A percentile compares a stretch with the other conserved stretches of the same genome.
Conservation (phyloP, 1,140 invertebrate species). For the Lanistes nyassanus region DNA sequence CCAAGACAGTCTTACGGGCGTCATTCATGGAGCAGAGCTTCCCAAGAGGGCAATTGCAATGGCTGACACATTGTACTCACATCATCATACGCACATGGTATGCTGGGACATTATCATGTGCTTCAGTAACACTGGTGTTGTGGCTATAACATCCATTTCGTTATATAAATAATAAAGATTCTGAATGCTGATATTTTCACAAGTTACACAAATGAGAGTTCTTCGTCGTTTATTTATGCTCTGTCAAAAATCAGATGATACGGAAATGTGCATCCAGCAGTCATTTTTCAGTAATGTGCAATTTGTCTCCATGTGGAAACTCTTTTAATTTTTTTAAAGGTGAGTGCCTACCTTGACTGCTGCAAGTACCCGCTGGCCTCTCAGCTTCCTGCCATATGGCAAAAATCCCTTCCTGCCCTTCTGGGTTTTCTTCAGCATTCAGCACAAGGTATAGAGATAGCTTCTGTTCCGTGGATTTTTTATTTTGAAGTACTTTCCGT, state of each 20-base stretch:
- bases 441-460: slow-evolving; percentile 60
- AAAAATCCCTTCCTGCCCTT: slow-evolving; percentile 77
- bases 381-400: slow-evolving; percentile 79
- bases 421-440: slow-evolving; percentile 72
- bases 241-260: no score
- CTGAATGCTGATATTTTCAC: no score
- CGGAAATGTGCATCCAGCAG: no score
- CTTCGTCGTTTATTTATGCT: no score
- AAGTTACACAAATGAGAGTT: no score
- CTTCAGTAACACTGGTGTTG: no score
- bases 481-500: background rate
- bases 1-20: slow-evolving; percentile 62
- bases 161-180: no score
- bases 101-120: background rate
- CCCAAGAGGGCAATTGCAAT: slow-evolving; percentile 52
- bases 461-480: background rate
- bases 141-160: no score
- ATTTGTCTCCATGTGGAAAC: no score
- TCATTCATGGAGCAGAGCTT: slow-evolving; percentile 60
- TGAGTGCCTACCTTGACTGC: slow-evolving; percentile 73
- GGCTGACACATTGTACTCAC: slow-evolving; percentile 64
- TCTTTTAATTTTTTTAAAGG: slow-evolving; percentile 62
- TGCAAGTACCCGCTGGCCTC: slow-evolving; percentile 80
- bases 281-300: no score
- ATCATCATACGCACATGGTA: slow-evolving; percentile 62